Base-by-base conservation (phyloP, 2,888 invertebrate genomes). In the Tubulanus polymorphus region DNA sequence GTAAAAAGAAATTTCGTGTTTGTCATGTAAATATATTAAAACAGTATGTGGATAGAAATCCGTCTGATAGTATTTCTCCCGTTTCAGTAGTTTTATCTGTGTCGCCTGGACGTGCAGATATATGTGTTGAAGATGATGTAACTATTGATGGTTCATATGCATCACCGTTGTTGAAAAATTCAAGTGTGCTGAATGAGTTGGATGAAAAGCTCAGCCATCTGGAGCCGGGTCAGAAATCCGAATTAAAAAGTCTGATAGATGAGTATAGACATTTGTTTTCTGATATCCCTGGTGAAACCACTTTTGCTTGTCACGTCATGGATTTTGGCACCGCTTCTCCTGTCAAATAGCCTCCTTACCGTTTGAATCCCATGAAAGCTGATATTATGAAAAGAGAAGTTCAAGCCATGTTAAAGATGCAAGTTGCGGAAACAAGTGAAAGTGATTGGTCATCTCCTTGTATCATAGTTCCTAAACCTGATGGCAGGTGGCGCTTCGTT, bases 391-490 rank as follows among this genome's bases (percentile, higher is more conserved):
- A 32, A 10, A 57, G 57, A 41, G 35, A 54, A 29, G 53, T 48
- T 28, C 37, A 28, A 27, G 50, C 52, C 18, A 37, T 50, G 26
- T 49, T 62, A 10, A 55, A 60, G 3, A 51, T 51, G 10, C 58
- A 62, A 29, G 57, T 64, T 1, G 29, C 48, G 26, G 55, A 61
- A 12, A 62, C 64, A 61, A 50, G 60, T 29, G 26, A 62, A 2
- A 55, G 54, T 37, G 56, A 60, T 30, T 67, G 61, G 53, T 53
- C 55, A 23, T 55, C 63, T 8, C 63, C 64, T 29, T 32, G 60
- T 12, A 57, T 65, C 1, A 28, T 63, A 8, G 59, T 61, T 15
- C 59, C 53, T 30, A 66, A 64, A 37, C 49, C 50, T 25, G 65
- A 62, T 53, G 51, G 54, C 2, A 48, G 53, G 1, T 57, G 51